Percentiles rank a stretch among this genome's conserved stretches.
Evolutionary conservation across 2,113 vertebrate species (phyloP).

Genomic region (Onychorhynchus coronatus): DNA sequence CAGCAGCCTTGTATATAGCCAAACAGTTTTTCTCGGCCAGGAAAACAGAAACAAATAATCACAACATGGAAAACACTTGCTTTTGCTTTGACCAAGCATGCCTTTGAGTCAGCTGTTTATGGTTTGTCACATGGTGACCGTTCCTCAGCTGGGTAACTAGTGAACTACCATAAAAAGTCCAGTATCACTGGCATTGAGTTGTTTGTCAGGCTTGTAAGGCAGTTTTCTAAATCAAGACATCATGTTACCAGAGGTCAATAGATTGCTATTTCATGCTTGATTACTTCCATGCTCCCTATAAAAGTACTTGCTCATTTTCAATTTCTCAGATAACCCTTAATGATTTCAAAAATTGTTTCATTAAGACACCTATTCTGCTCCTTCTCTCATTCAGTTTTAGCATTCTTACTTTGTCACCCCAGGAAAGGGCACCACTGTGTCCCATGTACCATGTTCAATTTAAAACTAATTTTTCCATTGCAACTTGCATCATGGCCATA

Average conservation of each 20-base stretch:
- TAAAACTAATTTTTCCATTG: neutral
- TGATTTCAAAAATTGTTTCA: neutral
- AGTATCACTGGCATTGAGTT: neutral
- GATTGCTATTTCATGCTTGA: neutral
- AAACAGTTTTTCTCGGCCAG: neutral
- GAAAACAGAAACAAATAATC: neutral
- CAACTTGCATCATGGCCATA: neutral
- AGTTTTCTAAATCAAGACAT: slow-evolving; percentile 42
- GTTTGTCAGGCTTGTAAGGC: slow-evolving; percentile 21
- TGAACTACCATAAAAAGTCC: neutral
- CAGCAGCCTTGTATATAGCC: neutral
- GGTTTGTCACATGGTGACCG: slow-evolving; percentile 11
- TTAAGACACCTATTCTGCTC: neutral
- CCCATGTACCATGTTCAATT: neutral
- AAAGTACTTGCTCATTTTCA: neutral
- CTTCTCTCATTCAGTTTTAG: neutral
- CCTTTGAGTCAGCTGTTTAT: slow-evolving; percentile 33
- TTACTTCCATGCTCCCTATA: neutral
- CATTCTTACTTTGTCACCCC: neutral
- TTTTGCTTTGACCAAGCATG: slow-evolving; percentile 8
- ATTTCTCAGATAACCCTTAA: neutral
- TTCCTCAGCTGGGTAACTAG: neutral
- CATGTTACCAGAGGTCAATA: slow-evolving; percentile 8
- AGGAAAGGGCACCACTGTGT: neutral
- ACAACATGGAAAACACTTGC: slow-evolving; percentile 11